Base-by-base conservation (phyloP, 2,797 vertebrate genomes). In the Epinephelus coioides region DNA sequence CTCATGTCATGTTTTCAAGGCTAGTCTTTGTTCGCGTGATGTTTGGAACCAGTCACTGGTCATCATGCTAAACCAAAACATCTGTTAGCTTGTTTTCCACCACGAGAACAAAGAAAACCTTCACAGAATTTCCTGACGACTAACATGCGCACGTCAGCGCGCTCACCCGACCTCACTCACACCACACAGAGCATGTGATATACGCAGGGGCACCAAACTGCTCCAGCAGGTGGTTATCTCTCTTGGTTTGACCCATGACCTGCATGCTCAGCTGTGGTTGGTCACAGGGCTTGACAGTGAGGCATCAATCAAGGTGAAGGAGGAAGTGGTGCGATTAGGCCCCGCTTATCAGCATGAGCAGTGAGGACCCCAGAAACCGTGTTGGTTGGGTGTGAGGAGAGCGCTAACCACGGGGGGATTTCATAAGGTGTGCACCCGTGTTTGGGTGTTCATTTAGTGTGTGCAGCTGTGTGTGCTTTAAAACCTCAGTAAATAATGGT, bases 211-310 rank as follows among this genome's bases (percentile, higher is more conserved):
- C 61, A 46, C 66, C 46, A 40, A 75, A 76, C 85, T 40, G 79
- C 79, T 88, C 79, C 74, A 84, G 86, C 93, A 94, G 93, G 90
- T 94, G 94, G 81, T 93, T 94, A 94, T 94, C 92, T 92, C 83
- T 80, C 84, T 65, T 18, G 76, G 61, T 78, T 59, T 90, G 91
- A 94, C 91, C 92, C 62, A 23, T 88, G 91, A 93, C 91, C 89
- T 65, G 11, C 55, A 70, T n/a, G 61, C 79, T 88, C 79, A 86
- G 88, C 84, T 88, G 83, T 69, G 86, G 79, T 69, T 66, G 66
- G 80, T 83, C 83, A 74, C 51, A 13, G 53, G 44, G 69, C 64
- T 85, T 83, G 88, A 91, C 88, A 90, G 74, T 49, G 76, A 66
- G 43, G 79, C 85, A 91, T 94, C 83, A 88, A 88, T 94, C 92